Evolutionary conservation across 2,888 invertebrate species (phyloP).

Genomic region (Pristionchus exspectatus): DNA sequence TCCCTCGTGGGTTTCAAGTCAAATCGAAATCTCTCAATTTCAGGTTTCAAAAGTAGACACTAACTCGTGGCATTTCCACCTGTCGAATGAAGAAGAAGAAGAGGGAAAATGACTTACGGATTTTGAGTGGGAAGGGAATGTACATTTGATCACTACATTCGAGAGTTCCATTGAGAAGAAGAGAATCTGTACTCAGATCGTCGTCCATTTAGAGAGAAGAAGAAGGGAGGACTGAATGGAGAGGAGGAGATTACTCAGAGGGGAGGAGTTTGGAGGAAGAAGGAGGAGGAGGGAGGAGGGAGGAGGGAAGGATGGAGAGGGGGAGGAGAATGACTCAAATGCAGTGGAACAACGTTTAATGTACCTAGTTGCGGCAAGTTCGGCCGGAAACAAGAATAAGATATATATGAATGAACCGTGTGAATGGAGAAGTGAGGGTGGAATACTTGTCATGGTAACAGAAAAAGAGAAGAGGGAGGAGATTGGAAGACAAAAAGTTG

Average conservation of each 20-base stretch:
- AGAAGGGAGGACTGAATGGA: neutral
- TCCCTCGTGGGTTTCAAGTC: neutral
- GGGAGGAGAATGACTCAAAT: constrained; percentile 11
- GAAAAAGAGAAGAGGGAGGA: constrained; percentile 1
- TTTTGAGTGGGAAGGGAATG: constrained; percentile 40
- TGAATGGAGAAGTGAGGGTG: constrained; percentile 4
- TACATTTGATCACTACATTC: neutral
- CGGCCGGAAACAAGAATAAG: neutral
- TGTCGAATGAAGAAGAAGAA: neutral
- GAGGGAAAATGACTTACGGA: neutral
- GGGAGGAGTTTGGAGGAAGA: constrained; percentile 20
- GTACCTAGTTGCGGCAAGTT: neutral
- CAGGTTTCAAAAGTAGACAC: neutral
- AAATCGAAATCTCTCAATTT: neutral
- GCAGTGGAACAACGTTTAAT: neutral
- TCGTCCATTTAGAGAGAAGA: neutral
- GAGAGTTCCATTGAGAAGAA: neutral
- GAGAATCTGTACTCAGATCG: neutral
- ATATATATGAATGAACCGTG: neutral
- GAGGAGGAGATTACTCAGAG: constrained; percentile 7
- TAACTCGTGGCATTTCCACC: neutral
- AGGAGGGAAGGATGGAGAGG: neutral
- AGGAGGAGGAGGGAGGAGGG: neutral
- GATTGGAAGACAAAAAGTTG: neutral
- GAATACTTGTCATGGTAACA: neutral